Evolutionary conservation across 2,888 invertebrate genomes (phyloP).

Genomic region (Coremacera marginata): DNA sequence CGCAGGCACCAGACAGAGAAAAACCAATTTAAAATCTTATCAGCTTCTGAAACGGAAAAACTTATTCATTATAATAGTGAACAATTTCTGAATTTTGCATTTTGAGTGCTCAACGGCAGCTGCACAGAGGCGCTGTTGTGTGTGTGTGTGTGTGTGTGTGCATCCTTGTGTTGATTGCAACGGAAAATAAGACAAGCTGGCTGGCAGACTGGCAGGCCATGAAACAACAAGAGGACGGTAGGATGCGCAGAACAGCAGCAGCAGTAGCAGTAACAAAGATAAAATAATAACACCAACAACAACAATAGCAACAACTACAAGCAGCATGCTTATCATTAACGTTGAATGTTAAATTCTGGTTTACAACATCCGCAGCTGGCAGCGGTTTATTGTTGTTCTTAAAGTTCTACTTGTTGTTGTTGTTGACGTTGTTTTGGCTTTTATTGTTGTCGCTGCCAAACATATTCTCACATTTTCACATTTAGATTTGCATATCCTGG

Average conservation of each 20-base stretch:
- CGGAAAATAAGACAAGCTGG: no score
- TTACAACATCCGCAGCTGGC: constrained; percentile 22
- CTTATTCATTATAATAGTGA: no score
- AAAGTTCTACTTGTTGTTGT: neutral
- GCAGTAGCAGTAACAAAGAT: neutral
- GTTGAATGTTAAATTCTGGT: constrained; percentile 25
- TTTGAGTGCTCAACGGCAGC: no score
- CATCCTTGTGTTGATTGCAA: no score
- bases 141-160: no score
- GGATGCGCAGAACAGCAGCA: neutral
- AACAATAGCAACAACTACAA: neutral
- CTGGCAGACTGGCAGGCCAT: no score
- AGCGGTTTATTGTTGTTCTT: neutral
- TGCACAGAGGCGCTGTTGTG: no score
- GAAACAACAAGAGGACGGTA: no score
- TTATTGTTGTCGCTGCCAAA: neutral
- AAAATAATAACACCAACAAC: neutral
- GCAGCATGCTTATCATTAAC: constrained; percentile 7
- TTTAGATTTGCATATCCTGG: constrained; percentile 21
- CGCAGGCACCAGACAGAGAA: no score
- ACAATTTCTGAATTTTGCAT: no score
- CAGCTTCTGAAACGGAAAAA: no score
- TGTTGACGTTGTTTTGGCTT: neutral
- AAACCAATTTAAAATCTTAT: no score
- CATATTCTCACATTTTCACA: constrained; percentile 24